Evolutionary conservation across 2,888 invertebrate species (phyloP), one percentile per base, ranked within the genome.

Genomic region (Sminthurides aquaticus): DNA sequence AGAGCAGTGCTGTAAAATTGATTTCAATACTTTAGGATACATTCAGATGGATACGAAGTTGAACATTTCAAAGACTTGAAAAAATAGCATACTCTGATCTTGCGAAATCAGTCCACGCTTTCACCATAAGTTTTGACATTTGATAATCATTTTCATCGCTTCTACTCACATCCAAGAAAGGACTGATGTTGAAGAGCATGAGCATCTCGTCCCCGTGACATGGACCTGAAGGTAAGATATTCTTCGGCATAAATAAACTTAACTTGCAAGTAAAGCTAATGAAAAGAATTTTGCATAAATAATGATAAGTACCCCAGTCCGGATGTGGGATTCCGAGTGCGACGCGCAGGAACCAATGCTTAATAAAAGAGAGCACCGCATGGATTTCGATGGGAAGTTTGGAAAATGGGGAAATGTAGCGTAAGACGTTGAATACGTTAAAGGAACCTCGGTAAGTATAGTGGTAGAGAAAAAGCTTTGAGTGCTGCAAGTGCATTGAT

Each of bases 121-220:
- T 57, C 5, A 63, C 49, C 49, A 63, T 28, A 8, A 57, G 15
- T 49, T 58, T 49, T 20, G 63, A 63, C 63, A 63, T 63, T 57
- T 63, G 57, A 52, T 57, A 58, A 48, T 63, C 63, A 27, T 52
- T 18, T 29, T 24, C 48, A 29, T 48, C 18, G 3, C 57, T 28
- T 25, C 43, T 29, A 24, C 63, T 52, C 11, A 63, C 52, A 20
- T 63, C 58, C n/a, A 63, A 22, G 24, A 63, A 34, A 1, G 63
- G 57, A 52, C 49, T 63, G 3, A 63, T 57, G 34, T 22, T 49
- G 54, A 63, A 63, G 18, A 63, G 43, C 62, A 63, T 56, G 24
- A 55, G 57, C 62, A 63, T 57, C 49, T 63, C 62, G 25, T 63
- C 58, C 29, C 57, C 63, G 48, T 63, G 63, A 27, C 63, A 63